Conservation (phyloP, 2,113 vertebrate species). For the Centropus bengalensis region DNA sequence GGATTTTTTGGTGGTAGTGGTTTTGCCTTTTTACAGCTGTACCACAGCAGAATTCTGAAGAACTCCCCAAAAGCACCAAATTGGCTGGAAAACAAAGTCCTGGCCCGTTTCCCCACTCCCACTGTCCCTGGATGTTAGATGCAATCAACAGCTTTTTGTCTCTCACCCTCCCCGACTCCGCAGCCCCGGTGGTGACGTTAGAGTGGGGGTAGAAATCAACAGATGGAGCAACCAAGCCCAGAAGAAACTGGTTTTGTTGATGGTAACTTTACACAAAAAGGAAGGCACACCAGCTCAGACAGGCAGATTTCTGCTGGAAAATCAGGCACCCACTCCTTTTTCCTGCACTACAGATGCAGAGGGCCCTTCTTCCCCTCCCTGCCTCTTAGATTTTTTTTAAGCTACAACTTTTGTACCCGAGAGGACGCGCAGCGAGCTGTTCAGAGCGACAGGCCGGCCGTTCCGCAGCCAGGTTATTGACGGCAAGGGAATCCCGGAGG, state of each 20-base stretch:
- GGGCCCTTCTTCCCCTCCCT: neutral
- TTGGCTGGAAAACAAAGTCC: conserved; percentile 3
- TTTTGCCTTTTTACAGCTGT: too few species aligned
- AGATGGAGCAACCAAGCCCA: neutral
- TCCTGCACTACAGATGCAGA: neutral
- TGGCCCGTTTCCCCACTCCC: neutral
- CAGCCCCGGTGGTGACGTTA: neutral
- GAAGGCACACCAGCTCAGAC: neutral
- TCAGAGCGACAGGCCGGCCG: conserved; percentile 79
- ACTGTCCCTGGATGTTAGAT: conserved; percentile 11
- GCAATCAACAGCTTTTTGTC: conserved; percentile 11
- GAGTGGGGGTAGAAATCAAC: neutral
- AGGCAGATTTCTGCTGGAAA: neutral
- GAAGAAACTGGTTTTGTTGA: neutral
- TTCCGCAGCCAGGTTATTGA: conserved; percentile 91
- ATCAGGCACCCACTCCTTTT: neutral
- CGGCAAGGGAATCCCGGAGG: conserved; percentile 91
- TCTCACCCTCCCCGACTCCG: neutral
- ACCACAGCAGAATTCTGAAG: neutral
- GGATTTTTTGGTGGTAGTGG: neutral
- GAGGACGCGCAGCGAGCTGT: conserved; percentile 81
- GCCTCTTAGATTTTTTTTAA: neutral
- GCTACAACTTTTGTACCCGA: conserved; percentile 80
- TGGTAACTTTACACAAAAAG: neutral
- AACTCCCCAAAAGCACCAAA: neutral